These are phyloP conservation scores for Oostethus manadensis DNA, from an alignment of 2,113 vertebrate genomes.

Conservation along the genomic window DNA sequence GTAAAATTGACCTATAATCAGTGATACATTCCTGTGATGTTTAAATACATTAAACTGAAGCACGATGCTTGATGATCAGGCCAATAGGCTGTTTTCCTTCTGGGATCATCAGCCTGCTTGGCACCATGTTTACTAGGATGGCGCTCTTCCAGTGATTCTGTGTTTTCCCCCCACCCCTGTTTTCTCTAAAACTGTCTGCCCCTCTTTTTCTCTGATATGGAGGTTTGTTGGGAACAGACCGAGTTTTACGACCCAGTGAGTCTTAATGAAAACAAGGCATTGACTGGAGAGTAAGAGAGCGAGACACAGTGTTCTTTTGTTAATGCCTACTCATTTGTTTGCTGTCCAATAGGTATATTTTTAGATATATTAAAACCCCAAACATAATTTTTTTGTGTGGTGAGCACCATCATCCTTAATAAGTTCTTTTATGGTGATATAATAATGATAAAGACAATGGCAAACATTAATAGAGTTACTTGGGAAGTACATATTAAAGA, in stretches of 20 bases:
- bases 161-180: conserved; percentile 7
- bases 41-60: conserved; percentile 30
- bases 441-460: no score
- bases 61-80: background rate
- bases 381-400: no score
- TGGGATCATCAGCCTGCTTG: conserved; percentile 45
- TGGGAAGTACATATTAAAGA: no score
- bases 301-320: conserved; percentile 45
- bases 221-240: conserved; percentile 49
- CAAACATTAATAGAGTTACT: no score
- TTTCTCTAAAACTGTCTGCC: conserved; percentile 34
- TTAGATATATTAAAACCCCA: conserved; percentile 11
- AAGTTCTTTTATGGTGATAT: no score
- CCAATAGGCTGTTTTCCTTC: conserved; percentile 25
- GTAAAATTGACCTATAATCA: conserved; percentile 20
- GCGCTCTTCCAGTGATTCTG: conserved; percentile 56
- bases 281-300: conserved; percentile 18
- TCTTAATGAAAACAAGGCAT: conserved; percentile 64
- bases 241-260: conserved; percentile 62
- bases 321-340: conserved; percentile 36
- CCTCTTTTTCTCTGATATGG: conserved; percentile 34
- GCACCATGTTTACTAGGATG: conserved; percentile 48
- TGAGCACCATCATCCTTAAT: no score
- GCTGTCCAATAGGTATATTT: conserved; percentile 35
- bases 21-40: conserved; percentile 12